Base-by-base conservation (phyloP, 2,888 invertebrate genomes). In the Metellina segmentata region DNA sequence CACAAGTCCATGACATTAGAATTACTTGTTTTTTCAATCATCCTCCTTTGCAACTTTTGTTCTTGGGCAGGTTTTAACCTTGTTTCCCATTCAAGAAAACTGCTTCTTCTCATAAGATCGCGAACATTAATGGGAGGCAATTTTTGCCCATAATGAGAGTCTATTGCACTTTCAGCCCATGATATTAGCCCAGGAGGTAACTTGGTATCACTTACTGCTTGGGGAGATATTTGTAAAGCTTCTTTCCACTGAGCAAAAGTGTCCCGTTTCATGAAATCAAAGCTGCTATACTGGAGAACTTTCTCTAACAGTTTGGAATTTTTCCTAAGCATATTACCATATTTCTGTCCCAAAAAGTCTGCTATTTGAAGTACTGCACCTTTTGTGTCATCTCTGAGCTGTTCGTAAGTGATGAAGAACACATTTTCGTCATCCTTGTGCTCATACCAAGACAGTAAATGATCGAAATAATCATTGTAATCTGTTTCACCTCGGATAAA, bases 371-470 rank as follows among this genome's bases (percentile, higher is more conserved):
- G 61, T 34, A 94, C 93, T 8, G 90, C 92, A 11, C 90, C 91
- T 13, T 89, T 79, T 7, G 93, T 93, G 78, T 94, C 93, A 6
- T 88, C 91, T 90, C 95, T 95, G 94, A 95, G 94, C 78, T 95
- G 94, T 89, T 95, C 95, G 89, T 94, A 95, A 82, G 94, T 95
- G 74, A 95, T 89, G 78, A 95, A 94, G 7, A 94, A 93, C 4
- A 95, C 94, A 83, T 95, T 94, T 0, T 93, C 93, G 61, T 94
- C 93, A 20, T 94, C 90, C 71, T 94, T 85, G 71, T 93, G 93
- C 74, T 89, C 89, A 16, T 61, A 61, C 92, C 92, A 93, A 7
- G 92, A 93, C 7, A 93, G 52, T 20, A 93, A 61, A 20, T 93
- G 92, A 49, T 93, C 93, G 20, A 93, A 93, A 49, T 93, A 93